Evolutionary conservation across 2,888 invertebrate genomes (phyloP).

Genomic region (Zygothrica quintamaculata): DNA sequence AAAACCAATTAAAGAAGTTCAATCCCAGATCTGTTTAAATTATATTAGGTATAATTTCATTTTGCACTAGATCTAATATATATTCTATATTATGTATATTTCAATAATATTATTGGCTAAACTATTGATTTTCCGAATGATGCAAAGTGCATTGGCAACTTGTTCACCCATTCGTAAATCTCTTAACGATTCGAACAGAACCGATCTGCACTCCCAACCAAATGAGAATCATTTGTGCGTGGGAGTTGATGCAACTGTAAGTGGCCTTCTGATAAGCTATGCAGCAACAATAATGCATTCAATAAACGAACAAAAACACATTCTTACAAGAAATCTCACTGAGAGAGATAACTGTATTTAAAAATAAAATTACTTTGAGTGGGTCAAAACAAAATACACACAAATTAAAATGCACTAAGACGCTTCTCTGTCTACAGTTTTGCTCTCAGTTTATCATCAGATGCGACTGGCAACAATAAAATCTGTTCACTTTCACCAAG

Average conservation of each 20-base stretch:
- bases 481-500: constrained; percentile 72
- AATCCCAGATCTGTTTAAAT: too few relatives aligned
- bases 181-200: too few relatives aligned
- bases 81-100: too few relatives aligned
- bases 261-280: constrained; percentile 37
- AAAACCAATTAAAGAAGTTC: too few relatives aligned
- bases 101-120: too few relatives aligned
- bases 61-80: too few relatives aligned
- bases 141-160: too few relatives aligned
- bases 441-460: constrained; percentile 3
- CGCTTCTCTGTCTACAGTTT: constrained; percentile 2
- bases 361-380: constrained; percentile 54
- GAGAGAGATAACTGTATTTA: constrained; percentile 38
- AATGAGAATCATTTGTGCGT: constrained; percentile 33
- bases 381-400: constrained; percentile 12
- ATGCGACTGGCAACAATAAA: constrained; percentile 28
- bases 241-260: constrained; percentile 25
- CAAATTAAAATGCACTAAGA: constrained; percentile 45
- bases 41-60: too few relatives aligned
- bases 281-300: constrained; percentile 17
- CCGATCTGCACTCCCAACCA: too few relatives aligned
- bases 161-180: too few relatives aligned
- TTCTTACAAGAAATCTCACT: constrained; percentile 24
- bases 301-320: constrained; percentile 19
- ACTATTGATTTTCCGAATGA: too few relatives aligned